These are phyloP conservation scores for Anoncus sp. DNA, from an alignment of 2,888 invertebrate species.

Conservation along the genomic window DNA sequence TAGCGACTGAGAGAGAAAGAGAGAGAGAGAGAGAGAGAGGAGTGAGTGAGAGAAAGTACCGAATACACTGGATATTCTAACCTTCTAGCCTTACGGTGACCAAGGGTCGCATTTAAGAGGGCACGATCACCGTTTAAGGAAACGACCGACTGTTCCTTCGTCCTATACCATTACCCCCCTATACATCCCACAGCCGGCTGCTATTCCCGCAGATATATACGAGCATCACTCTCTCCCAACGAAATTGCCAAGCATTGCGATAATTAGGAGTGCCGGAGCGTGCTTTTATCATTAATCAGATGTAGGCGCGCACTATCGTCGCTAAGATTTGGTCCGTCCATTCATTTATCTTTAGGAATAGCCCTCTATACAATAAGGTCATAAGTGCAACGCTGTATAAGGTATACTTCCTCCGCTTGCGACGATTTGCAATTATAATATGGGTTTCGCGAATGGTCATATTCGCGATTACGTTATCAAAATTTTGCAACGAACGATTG, in stretches of 20 bases:
- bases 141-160: slow-evolving; percentile 55
- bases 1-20: too few species aligned
- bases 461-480: neutral
- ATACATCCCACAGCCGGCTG: slow-evolving; percentile 27
- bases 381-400: slow-evolving; percentile 27
- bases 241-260: slow-evolving; percentile 61
- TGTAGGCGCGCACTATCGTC: slow-evolving; percentile 44
- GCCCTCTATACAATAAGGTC: slow-evolving; percentile 17
- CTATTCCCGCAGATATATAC: slow-evolving; percentile 16
- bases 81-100: slow-evolving; percentile 53
- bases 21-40: slow-evolving; percentile 12
- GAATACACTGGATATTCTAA: slow-evolving; percentile 48
- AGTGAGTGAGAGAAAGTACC: slow-evolving; percentile 53
- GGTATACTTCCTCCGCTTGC: slow-evolving; percentile 17
- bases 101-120: slow-evolving; percentile 64
- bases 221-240: slow-evolving; percentile 28
- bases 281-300: slow-evolving; percentile 63
- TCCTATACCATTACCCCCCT: slow-evolving; percentile 52
- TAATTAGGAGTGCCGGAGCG: slow-evolving; percentile 63
- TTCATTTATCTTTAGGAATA: slow-evolving; percentile 59
- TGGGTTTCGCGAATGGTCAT: slow-evolving; percentile 23
- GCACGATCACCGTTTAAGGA: slow-evolving; percentile 64
- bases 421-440: slow-evolving; percentile 52
- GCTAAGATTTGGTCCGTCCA: slow-evolving; percentile 47
- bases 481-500: neutral